These are phyloP conservation scores for Zygogramma bicolorata DNA, from an alignment of 2,888 invertebrate genomes.

Conservation along the genomic window DNA sequence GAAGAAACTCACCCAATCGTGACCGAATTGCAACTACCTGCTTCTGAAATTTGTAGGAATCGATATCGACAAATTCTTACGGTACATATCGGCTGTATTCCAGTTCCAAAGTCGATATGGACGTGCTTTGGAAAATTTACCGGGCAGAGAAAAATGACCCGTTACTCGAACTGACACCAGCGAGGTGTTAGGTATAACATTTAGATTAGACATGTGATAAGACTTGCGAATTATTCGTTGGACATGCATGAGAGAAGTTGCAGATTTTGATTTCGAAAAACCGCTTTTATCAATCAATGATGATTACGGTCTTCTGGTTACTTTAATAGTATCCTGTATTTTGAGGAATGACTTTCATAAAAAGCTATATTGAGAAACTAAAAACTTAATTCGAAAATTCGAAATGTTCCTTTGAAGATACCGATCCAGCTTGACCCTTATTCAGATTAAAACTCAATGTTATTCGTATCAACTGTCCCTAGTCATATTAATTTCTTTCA, in stretches of 20 bases:
- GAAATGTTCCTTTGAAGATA: no score
- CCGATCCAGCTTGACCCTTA: no score
- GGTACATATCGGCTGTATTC: conserved; percentile 6
- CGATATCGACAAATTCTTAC: neutral
- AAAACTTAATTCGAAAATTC: no score
- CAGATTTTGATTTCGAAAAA: no score
- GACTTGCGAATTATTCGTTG: neutral
- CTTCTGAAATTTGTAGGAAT: neutral
- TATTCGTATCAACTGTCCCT: no score
- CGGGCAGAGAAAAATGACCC: neutral
- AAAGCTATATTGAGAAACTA: no score
- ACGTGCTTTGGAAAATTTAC: conserved; percentile 5
- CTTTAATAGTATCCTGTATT: no score
- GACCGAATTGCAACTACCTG: neutral
- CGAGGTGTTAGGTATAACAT: conserved; percentile 5
- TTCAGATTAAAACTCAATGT: no score
- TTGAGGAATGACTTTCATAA: no score
- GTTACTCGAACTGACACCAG: conserved; percentile 9
- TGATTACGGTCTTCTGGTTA: no score
- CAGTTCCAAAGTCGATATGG: conserved; percentile 9
- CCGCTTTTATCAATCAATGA: no score
- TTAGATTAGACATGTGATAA: neutral
- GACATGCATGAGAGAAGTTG: neutral
- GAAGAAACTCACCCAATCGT: neutral
- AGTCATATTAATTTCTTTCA: no score